Conservation (phyloP, 2,113 vertebrate genomes). For the Zosterops hypoxanthus region DNA sequence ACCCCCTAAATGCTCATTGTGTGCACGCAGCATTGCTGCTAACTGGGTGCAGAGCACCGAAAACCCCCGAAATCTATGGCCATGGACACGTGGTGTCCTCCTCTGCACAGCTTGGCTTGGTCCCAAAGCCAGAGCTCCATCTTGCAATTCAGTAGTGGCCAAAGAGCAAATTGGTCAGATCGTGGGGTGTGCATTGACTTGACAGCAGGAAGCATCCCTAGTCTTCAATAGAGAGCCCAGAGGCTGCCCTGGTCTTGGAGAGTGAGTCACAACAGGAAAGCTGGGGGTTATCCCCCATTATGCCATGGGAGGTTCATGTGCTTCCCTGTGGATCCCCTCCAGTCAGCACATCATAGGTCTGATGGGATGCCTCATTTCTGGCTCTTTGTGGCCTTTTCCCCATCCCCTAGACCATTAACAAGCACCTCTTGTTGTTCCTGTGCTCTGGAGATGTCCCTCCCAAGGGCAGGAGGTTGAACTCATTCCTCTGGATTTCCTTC, state of each 20-base stretch:
- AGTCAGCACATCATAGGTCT: background rate
- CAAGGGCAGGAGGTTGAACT: background rate
- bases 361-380: background rate
- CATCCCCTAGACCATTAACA: accelerated
- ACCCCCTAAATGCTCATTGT: background rate
- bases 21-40: background rate
- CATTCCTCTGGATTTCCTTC: background rate
- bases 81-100: accelerated
- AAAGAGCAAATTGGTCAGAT: background rate
- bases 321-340: background rate
- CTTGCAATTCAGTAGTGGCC: background rate
- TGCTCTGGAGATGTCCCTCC: background rate
- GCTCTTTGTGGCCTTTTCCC: background rate
- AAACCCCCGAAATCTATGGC: accelerated
- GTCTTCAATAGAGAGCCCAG: background rate
- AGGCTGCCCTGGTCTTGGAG: background rate
- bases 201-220: background rate
- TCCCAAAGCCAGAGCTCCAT: background rate
- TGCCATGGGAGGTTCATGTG: accelerated
- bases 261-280: accelerated
- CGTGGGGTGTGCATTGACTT: background rate
- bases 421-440: background rate
- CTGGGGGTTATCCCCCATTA: accelerated
- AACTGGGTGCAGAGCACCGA: accelerated
- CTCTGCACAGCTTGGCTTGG: background rate